Evolutionary conservation across 2,888 invertebrate species (phyloP).

Genomic region (Mycalesis mineus): DNA sequence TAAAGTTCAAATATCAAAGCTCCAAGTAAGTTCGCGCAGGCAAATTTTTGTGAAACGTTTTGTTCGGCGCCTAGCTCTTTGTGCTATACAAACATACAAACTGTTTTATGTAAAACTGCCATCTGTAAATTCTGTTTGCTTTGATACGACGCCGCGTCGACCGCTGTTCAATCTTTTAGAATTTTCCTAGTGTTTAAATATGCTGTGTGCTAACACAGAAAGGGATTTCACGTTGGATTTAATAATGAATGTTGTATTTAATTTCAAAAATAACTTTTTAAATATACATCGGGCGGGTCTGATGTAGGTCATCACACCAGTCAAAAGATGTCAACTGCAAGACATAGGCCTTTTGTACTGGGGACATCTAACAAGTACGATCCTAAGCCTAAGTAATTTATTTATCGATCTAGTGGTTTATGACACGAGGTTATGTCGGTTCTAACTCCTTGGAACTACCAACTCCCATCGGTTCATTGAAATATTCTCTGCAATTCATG

Average conservation of each 20-base stretch:
- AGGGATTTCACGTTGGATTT: not conserved
- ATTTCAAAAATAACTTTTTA: no score
- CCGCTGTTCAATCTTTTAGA: not conserved
- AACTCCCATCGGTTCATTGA: no score
- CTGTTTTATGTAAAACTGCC: slow-evolving; percentile 18
- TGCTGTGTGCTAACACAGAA: not conserved
- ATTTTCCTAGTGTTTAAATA: not conserved
- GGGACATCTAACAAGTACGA: no score
- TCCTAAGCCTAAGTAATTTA: no score
- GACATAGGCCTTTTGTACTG: no score
- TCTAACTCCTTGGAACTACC: no score
- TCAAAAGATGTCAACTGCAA: no score
- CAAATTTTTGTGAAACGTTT: slow-evolving; percentile 43
- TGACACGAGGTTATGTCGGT: no score
- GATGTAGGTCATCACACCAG: no score
- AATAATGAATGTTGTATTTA: not conserved
- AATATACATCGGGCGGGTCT: no score
- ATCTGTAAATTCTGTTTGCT: slow-evolving; percentile 17
- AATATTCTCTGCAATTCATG: no score
- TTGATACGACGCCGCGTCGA: not conserved
- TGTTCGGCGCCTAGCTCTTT: slow-evolving; percentile 30
- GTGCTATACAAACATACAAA: slow-evolving; percentile 18
- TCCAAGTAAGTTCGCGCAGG: slow-evolving; percentile 26
- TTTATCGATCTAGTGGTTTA: no score
- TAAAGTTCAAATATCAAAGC: slow-evolving; percentile 27